phyloP scores from a whole-genome alignment of 2,797 vertebrate species.

The Sebastes trivittatus region DNA sequence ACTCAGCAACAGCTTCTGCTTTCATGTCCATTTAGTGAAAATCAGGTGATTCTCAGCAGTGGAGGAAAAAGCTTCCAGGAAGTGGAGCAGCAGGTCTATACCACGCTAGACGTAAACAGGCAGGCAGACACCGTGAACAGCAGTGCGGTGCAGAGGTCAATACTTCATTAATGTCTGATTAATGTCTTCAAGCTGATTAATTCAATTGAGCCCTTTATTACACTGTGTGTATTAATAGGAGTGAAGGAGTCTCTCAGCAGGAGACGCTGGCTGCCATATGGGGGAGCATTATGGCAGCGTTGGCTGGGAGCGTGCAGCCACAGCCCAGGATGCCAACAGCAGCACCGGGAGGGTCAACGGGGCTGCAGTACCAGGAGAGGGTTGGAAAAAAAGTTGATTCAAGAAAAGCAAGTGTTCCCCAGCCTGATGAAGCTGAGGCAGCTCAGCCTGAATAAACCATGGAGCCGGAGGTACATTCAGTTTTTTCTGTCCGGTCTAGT shows the following conservation, averaged over 20 bases:
- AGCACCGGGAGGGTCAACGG: slow-evolving; percentile 44
- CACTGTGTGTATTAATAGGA: slow-evolving; percentile 56
- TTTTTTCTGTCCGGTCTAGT: not conserved
- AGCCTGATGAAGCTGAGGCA: not conserved
- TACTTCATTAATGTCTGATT: slow-evolving; percentile 78
- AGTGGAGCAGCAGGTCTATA: slow-evolving; percentile 33
- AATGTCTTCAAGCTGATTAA: slow-evolving; percentile 77
- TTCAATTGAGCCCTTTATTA: slow-evolving; percentile 71
- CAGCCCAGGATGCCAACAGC: slow-evolving; percentile 16
- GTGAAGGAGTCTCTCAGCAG: slow-evolving; percentile 67
- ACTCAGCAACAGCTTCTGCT: not conserved
- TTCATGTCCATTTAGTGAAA: slow-evolving; percentile 4
- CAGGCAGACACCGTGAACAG: slow-evolving; percentile 57
- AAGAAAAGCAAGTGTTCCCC: not conserved
- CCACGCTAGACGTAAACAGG: slow-evolving; percentile 38
- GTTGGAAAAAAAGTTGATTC: slow-evolving; percentile 31
- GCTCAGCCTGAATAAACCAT: not conserved
- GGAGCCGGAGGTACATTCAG: not conserved
- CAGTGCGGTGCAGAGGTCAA: slow-evolving; percentile 70
- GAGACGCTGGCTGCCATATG: slow-evolving; percentile 68
- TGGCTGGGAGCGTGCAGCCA: slow-evolving; percentile 27
- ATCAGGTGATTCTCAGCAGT: not conserved
- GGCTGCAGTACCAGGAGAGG: not conserved
- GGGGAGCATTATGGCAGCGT: slow-evolving; percentile 46
- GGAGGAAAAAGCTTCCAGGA: not conserved